Conservation (phyloP, 2,888 invertebrate genomes). For the Heliconius aoede region DNA sequence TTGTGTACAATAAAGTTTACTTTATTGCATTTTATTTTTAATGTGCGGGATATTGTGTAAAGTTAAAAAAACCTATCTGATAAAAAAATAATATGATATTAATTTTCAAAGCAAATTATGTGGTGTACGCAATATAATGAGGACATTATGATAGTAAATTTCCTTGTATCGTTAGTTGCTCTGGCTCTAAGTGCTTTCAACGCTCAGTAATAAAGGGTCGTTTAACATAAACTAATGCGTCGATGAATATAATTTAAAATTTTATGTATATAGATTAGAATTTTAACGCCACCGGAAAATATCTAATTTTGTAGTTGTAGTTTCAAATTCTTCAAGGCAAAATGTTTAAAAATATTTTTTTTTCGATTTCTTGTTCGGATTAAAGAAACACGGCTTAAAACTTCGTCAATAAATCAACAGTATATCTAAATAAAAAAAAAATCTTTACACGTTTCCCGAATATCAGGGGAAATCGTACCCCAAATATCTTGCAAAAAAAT, state of each 20-base stretch:
- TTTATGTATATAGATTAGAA: slow-evolving; percentile 13
- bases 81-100: neutral
- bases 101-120: slow-evolving; percentile 5
- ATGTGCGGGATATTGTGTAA: no score
- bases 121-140: slow-evolving; percentile 21
- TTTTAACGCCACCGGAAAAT: neutral
- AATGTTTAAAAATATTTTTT: no score
- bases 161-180: slow-evolving; percentile 28
- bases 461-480: no score
- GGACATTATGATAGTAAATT: slow-evolving; percentile 20
- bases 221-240: slow-evolving; percentile 32
- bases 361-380: no score
- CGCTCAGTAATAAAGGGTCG: slow-evolving; percentile 32
- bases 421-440: no score
- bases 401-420: no score
- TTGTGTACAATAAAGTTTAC: no score
- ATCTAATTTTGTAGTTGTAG: neutral
- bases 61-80: no score
- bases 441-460: no score
- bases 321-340: neutral
- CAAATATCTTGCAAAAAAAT: no score
- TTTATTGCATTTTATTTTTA: no score
- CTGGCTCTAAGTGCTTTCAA: slow-evolving; percentile 34
- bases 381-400: no score
- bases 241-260: slow-evolving; percentile 21